Percentiles rank a stretch among this genome's conserved stretches.
Conservation (phyloP, 53 echinoderm and acorn worm genomes). For the Echinarachnius parma region DNA sequence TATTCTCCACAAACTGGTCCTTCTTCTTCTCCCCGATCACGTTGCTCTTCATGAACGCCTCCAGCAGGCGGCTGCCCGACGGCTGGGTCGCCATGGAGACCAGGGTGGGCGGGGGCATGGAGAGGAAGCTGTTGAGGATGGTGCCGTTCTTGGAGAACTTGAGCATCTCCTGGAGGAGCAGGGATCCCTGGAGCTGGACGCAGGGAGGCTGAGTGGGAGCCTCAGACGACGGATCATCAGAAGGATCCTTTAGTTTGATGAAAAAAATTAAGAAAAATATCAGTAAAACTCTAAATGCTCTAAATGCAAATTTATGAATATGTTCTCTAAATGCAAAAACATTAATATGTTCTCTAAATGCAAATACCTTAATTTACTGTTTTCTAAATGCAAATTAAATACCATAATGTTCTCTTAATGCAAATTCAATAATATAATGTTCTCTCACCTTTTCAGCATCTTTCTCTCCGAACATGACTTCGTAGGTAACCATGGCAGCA, state of each 20-base stretch:
- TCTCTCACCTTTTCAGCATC: conserved; percentile 27
- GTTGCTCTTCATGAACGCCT: conserved; percentile 70
- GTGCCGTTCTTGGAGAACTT: conserved; percentile 69
- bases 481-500: conserved; percentile 62
- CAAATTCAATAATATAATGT: too few relatives aligned
- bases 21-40: conserved; percentile 79
- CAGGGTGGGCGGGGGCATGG: conserved; percentile 57
- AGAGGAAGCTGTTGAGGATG: conserved; percentile 73
- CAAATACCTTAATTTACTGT: too few relatives aligned
- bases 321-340: too few relatives aligned
- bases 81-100: conserved; percentile 63
- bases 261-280: too few relatives aligned
- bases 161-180: conserved; percentile 82
- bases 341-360: too few relatives aligned
- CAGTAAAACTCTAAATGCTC: too few relatives aligned
- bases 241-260: too few relatives aligned
- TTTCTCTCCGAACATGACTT: conserved; percentile 54
- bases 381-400: too few relatives aligned
- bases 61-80: conserved; percentile 76
- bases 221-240: too few relatives aligned
- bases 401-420: too few relatives aligned
- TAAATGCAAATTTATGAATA: too few relatives aligned
- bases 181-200: conserved; percentile 74
- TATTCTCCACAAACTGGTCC: conserved; percentile 62
- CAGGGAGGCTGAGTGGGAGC: conserved; percentile 1